Conservation (phyloP, 64 coral and sea anemone genomes). For the Montipora capricornis region DNA sequence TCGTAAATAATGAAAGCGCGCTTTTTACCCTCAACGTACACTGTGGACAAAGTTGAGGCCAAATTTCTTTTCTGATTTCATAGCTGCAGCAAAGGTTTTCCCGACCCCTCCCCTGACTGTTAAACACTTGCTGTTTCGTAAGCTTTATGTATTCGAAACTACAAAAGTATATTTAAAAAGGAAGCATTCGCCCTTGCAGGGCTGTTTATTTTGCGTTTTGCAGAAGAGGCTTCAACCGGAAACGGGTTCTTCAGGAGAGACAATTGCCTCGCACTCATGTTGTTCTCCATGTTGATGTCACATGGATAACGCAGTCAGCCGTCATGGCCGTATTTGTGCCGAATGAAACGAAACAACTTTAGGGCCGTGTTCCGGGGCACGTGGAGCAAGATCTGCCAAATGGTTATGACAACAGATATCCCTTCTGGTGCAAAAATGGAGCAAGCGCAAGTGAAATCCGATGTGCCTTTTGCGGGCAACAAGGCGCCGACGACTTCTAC, state of each 20-base stretch:
- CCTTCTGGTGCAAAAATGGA: slow-evolving; percentile 66
- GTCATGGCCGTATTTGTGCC: slow-evolving; percentile 8
- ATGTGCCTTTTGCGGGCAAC: slow-evolving; percentile 62
- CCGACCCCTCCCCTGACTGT: neutral
- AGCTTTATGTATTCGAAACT: slow-evolving; percentile 26
- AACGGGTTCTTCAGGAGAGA: neutral
- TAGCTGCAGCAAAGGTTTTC: neutral
- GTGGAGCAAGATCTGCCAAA: slow-evolving; percentile 83
- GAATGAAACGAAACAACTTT: slow-evolving; percentile 56
- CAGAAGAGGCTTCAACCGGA: neutral
- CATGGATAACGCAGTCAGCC: slow-evolving; percentile 22
- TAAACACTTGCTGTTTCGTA: neutral
- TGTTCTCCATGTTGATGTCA: slow-evolving; percentile 55
- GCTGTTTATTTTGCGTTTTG: neutral
- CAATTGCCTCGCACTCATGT: slow-evolving; percentile 28
- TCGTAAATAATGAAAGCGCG: too few species aligned
- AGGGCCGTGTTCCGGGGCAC: slow-evolving; percentile 89
- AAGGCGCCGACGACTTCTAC: slow-evolving; percentile 61
- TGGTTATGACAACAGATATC: slow-evolving; percentile 86
- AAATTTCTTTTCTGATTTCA: too few species aligned
- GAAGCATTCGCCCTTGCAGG: neutral
- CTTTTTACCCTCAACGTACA: too few species aligned
- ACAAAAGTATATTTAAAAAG: neutral
- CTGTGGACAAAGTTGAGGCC: too few species aligned
- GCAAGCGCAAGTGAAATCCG: slow-evolving; percentile 74